Conservation (phyloP, 2,888 invertebrate species). For the Habroteleia sp. region DNA sequence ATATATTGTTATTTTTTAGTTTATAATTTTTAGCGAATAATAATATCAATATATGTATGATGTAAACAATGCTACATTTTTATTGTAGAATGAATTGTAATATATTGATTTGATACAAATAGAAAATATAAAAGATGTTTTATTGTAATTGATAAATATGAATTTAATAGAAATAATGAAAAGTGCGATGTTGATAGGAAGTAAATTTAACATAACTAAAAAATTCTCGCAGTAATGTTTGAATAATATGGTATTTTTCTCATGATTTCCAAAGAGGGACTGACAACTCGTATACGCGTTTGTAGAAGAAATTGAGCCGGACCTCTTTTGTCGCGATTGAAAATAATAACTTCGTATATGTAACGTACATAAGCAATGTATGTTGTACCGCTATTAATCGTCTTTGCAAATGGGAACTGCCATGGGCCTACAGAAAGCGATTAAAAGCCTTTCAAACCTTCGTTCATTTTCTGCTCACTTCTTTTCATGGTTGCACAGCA, state of each 20-base stretch:
- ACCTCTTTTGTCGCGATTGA: slow-evolving; percentile 32
- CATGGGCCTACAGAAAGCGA: slow-evolving; percentile 28
- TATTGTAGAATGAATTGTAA: too few relatives aligned
- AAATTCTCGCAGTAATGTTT: background rate
- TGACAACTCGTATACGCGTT: slow-evolving; percentile 15
- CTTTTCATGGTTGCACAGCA: slow-evolving; percentile 29
- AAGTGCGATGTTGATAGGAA: too few relatives aligned
- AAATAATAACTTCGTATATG: slow-evolving; percentile 34
- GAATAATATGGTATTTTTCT: slow-evolving; percentile 11
- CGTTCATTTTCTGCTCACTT: slow-evolving; percentile 30
- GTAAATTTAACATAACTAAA: too few relatives aligned
- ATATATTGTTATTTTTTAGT: too few relatives aligned
- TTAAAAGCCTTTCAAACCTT: slow-evolving; percentile 36
- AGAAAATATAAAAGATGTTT: too few relatives aligned
- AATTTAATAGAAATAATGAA: too few relatives aligned
- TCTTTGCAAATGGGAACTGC: slow-evolving; percentile 31
- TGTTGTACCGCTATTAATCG: slow-evolving; percentile 33
- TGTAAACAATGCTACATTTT: too few relatives aligned
- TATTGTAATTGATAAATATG: too few relatives aligned
- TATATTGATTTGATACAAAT: too few relatives aligned
- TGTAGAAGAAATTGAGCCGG: slow-evolving; percentile 21
- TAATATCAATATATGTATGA: too few relatives aligned
- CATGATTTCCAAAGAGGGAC: slow-evolving; percentile 8
- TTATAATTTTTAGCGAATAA: too few relatives aligned
- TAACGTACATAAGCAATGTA: slow-evolving; percentile 16